phyloP scores from a whole-genome alignment of 2,888 invertebrate species.

The Caenorhabditis sp. region DNA sequence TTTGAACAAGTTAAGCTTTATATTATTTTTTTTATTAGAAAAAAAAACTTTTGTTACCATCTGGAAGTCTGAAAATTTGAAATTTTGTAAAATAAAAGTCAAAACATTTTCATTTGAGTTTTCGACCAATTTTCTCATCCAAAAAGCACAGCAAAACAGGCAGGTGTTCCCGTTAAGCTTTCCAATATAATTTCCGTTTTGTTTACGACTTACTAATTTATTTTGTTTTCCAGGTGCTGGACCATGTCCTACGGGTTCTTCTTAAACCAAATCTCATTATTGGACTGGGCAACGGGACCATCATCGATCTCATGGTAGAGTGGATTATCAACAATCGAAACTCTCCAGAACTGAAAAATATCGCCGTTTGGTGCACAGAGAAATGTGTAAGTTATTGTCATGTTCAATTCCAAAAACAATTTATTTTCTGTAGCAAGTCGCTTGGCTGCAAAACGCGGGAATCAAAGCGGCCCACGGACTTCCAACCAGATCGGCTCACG shows the following conservation, averaged over 20 bases:
- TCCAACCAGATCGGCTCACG: neutral
- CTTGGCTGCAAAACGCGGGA: neutral
- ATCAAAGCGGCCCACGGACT: neutral
- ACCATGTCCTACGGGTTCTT: neutral
- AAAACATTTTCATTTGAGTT: too few species aligned
- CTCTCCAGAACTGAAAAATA: neutral
- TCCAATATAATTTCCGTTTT: too few species aligned
- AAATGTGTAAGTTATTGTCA: neutral
- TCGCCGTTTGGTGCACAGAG: neutral
- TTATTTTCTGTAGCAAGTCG: neutral
- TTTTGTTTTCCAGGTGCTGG: slow-evolving; percentile 7
- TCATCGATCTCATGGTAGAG: neutral
- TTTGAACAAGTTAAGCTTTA: too few species aligned
- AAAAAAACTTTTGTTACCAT: too few species aligned
- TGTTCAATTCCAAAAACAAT: too few species aligned
- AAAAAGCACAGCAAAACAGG: too few species aligned
- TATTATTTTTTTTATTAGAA: too few species aligned
- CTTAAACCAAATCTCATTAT: slow-evolving; percentile 7
- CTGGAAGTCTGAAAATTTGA: too few species aligned
- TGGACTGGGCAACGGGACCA: neutral
- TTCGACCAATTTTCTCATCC: too few species aligned
- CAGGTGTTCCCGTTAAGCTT: too few species aligned
- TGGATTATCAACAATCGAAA: neutral
- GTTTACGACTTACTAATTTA: too few species aligned
- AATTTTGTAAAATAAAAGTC: too few species aligned